Evolutionary conservation across 2,888 invertebrate species (phyloP), one percentile per base, ranked within the genome.

Genomic region (Hydropsyche betteni): DNA sequence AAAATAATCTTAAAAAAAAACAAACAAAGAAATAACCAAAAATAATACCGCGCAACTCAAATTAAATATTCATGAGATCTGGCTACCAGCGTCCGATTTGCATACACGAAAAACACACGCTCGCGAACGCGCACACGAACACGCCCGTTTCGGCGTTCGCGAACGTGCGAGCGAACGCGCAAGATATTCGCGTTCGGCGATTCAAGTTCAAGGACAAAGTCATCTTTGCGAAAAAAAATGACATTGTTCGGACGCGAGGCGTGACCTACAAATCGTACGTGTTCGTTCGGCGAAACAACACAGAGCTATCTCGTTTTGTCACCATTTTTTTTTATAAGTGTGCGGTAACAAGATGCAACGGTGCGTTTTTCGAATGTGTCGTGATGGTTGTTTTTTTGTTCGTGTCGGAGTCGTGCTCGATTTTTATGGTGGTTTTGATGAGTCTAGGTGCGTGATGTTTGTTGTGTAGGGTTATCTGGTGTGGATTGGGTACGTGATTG

Each of bases 131-230:
- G 12, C 55, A 55, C 14, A 10, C 8, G 55, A 24, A 51, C n/a
- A 51, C 51, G 51, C 51, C 51, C n/a, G n/a, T 51, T 12, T 51
- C 5, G 16, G 61, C 33, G 61, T 61, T 16, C 33, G 24, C 24
- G 24, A 24, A 24, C 24, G 24, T 24, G 24, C 2, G 24, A 12
- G 53, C 55, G 55, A 34, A 34, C 50, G 61, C 33, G 61, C 61
- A 10, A 24, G 24, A 24, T 24, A 24, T 24, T 24, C 24, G 24
- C 24, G 16, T 64, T 36, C 5, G 36, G 34, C 58, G 12, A 72
- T 55, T 72, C 72, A 72, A 72, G 72, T 72, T 72, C 72, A 72
- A 72, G 72, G 72, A 72, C 72, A 44, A 55, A 34, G 36, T 61
- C 53, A 72, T 72, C 72, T 58, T 72, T 72, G 16, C 12, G n/a